Conservation (phyloP, 2,113 vertebrate species). For the Clarias magur region DNA sequence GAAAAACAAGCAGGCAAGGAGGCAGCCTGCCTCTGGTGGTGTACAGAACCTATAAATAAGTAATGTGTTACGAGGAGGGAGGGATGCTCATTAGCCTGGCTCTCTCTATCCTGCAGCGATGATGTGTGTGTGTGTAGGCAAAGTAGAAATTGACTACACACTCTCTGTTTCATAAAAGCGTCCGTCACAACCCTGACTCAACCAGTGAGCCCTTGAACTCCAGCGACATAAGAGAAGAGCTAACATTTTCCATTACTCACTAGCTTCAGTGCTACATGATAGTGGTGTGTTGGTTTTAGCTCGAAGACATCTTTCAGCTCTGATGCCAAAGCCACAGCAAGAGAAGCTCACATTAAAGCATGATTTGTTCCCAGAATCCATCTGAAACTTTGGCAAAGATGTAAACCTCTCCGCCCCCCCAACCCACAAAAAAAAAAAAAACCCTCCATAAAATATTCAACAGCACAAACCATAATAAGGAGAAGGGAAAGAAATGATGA, state of each 20-base stretch:
- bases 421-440: not conserved
- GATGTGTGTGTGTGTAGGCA: constrained; percentile 44
- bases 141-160: constrained; percentile 49
- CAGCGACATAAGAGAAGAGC: constrained; percentile 27
- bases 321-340: not conserved
- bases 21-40: constrained; percentile 53
- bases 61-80: constrained; percentile 58
- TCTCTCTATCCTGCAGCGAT: constrained; percentile 56
- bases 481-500: constrained; percentile 10
- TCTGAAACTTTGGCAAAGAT: constrained; percentile 3
- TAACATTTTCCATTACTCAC: constrained; percentile 45
- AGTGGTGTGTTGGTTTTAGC: constrained; percentile 6
- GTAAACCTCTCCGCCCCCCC: not conserved
- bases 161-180: constrained; percentile 26
- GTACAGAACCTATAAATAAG: constrained; percentile 61
- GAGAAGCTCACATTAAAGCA: not conserved
- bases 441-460: constrained; percentile 11
- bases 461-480: not conserved
- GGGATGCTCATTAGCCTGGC: constrained; percentile 60
- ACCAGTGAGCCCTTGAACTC: constrained; percentile 20
- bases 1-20: constrained; percentile 53
- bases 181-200: constrained; percentile 26
- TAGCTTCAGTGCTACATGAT: constrained; percentile 20
- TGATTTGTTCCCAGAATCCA: not conserved
- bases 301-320: constrained; percentile 1